Conservation (phyloP, 2,888 invertebrate species). For the Sylvicola cinctus region DNA sequence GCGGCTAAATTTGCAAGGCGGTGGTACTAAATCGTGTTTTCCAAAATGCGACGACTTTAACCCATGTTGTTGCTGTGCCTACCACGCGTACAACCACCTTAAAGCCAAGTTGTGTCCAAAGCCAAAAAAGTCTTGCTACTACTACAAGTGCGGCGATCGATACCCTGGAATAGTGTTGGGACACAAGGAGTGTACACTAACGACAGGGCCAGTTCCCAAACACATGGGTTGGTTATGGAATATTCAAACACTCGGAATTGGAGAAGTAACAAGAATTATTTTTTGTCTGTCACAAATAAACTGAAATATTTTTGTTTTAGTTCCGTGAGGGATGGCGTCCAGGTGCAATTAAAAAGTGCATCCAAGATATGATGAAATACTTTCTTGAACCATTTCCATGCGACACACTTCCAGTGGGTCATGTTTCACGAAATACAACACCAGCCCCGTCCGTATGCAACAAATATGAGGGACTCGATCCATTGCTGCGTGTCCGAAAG, state of each 20-base stretch:
- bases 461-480: conserved; percentile 26
- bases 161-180: background rate
- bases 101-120: too few relatives aligned
- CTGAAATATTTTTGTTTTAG: background rate
- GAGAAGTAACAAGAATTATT: conserved; percentile 9
- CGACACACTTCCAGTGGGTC: conserved; percentile 17
- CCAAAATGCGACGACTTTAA: too few relatives aligned
- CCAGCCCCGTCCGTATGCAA: too few relatives aligned
- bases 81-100: too few relatives aligned
- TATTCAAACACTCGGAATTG: conserved; percentile 7
- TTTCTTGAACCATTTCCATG: conserved; percentile 20
- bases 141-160: background rate
- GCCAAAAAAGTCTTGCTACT: too few relatives aligned
- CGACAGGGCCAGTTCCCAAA: conserved; percentile 1
- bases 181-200: background rate
- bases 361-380: conserved; percentile 8
- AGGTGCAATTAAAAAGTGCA: background rate
- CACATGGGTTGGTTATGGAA: conserved; percentile 23
- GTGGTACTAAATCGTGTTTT: too few relatives aligned
- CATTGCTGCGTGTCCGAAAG: conserved; percentile 40
- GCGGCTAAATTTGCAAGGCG: too few relatives aligned
- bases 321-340: background rate
- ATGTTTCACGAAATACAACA: conserved; percentile 12
- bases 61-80: too few relatives aligned
- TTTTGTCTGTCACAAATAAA: background rate